Conservation (phyloP, 2,888 invertebrate genomes). For the Zele albiditarsus region DNA sequence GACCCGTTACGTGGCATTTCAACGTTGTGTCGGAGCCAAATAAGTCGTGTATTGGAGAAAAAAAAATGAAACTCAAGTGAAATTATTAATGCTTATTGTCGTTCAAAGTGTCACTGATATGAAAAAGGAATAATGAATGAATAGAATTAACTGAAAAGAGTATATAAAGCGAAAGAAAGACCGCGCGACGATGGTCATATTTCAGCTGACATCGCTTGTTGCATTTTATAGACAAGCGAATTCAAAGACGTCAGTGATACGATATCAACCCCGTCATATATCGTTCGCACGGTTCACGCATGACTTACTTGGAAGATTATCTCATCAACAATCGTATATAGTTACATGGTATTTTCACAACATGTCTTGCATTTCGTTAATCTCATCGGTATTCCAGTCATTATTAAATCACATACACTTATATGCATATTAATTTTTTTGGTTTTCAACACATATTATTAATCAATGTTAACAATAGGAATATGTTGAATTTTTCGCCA, state of each 20-base stretch:
- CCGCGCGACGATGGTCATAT: background rate
- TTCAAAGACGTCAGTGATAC: background rate
- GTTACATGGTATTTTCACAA: constrained; percentile 5
- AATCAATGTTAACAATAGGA: too few species aligned
- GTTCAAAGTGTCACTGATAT: background rate
- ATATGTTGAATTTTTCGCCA: too few species aligned
- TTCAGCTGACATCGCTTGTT: background rate
- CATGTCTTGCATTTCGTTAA: background rate
- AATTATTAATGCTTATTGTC: background rate
- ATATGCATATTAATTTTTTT: background rate
- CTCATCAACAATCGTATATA: background rate
- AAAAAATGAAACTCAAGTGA: background rate
- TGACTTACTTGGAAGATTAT: constrained; percentile 3
- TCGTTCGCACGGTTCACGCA: background rate
- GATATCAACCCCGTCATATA: background rate
- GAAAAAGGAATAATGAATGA: background rate
- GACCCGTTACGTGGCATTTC: background rate
- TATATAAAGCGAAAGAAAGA: background rate
- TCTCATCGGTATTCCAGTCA: background rate
- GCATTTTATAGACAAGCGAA: background rate
- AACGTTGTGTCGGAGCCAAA: background rate
- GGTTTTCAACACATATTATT: too few species aligned
- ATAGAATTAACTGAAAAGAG: background rate
- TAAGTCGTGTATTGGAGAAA: background rate
- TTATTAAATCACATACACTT: background rate